Conservation (phyloP, 37 sponge, comb jelly and placozoan genomes). For the Haliclona indistincta region DNA sequence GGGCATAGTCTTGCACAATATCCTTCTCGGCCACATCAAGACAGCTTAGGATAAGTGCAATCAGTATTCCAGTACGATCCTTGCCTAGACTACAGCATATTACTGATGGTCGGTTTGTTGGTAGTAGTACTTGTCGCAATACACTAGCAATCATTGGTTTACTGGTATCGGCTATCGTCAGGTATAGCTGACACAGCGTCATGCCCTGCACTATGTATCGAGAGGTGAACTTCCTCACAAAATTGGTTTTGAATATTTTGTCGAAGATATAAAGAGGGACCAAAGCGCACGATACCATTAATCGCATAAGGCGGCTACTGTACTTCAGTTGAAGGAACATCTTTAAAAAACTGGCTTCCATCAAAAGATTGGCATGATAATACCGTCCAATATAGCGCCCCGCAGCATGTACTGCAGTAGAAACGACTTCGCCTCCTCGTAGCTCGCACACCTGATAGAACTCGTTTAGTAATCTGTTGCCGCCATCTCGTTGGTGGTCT, state of each 20-base stretch:
- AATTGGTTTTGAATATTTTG: constrained; percentile 30
- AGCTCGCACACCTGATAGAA: constrained; percentile 9
- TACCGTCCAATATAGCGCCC: not conserved
- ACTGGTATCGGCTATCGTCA: constrained; percentile 36
- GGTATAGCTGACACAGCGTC: constrained; percentile 33
- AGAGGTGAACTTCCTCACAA: constrained; percentile 31
- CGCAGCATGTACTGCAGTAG: not conserved
- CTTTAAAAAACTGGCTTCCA: not conserved
- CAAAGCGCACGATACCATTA: constrained; percentile 39
- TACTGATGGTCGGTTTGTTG: constrained; percentile 32
- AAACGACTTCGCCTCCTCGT: not conserved
- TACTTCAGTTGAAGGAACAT: not conserved
- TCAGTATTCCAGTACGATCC: constrained; percentile 55
- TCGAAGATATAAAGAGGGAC: constrained; percentile 30
- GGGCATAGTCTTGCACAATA: constrained; percentile 49
- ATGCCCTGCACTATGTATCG: constrained; percentile 11
- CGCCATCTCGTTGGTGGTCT: constrained; percentile 16
- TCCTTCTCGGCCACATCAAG: constrained; percentile 42
- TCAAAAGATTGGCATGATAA: not conserved
- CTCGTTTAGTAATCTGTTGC: constrained; percentile 14
- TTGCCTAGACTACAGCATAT: constrained; percentile 65
- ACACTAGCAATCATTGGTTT: constrained; percentile 14
- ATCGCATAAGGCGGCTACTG: not conserved
- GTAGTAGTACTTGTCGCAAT: not conserved
- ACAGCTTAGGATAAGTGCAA: constrained; percentile 37